phyloP scores from a whole-genome alignment of 1,140 invertebrate genomes.

The Phenacoccus solenopsis region DNA sequence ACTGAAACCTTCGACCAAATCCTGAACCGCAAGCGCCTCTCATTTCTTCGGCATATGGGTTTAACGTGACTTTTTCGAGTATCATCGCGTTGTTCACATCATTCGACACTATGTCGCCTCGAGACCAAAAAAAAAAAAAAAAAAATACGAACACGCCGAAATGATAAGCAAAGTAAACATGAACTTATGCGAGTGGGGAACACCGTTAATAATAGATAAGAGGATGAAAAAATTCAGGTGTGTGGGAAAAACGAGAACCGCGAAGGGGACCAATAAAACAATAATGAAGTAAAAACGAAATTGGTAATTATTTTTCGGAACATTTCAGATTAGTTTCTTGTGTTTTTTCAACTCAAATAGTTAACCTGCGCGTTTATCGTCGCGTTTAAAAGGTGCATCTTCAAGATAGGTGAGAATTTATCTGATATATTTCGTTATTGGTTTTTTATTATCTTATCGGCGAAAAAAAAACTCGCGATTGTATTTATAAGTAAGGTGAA shows the following conservation, averaged over 20 bases:
- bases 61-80: background rate
- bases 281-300: background rate
- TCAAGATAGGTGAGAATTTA: slow-evolving; percentile 2
- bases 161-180: background rate
- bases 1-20: too few species aligned
- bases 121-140: background rate
- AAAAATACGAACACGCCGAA: background rate
- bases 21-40: background rate
- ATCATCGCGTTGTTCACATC: too few species aligned
- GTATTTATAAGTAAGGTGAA: background rate
- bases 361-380: background rate
- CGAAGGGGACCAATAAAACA: background rate
- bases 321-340: background rate
- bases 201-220: background rate
- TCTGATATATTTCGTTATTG: background rate
- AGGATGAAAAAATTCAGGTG: background rate
- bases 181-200: background rate
- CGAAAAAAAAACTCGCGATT: background rate
- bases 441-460: slow-evolving; percentile 3
- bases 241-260: background rate
- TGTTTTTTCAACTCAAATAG: background rate
- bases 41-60: background rate
- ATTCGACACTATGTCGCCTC: background rate
- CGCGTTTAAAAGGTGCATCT: background rate
- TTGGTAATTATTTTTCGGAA: background rate